Evolutionary conservation across 2,888 invertebrate genomes (phyloP), one percentile per base, ranked within the genome.

Genomic region (Thalpophila matura): DNA sequence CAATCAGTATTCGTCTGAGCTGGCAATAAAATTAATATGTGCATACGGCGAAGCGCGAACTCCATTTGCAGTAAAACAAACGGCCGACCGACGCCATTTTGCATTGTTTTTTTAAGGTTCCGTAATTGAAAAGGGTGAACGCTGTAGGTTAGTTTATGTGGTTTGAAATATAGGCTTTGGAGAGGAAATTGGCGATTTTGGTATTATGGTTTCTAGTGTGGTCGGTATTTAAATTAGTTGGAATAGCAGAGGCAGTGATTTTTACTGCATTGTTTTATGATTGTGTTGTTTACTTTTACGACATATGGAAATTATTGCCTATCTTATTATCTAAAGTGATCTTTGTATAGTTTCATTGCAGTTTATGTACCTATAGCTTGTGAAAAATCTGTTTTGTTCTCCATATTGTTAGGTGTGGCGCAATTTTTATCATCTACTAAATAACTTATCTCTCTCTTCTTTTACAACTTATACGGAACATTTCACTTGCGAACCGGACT

Each of bases 51-150:
- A 81, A 84, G 83, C 87, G 86, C 77, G 85, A 84, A 88, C 81
- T 61, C 79, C 86, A 87, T 89, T 89, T 87, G 88, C 88, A 86
- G 86, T 86, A 83, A 85, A 86, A 80, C 80, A 82, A 82, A 85
- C 83, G 80, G 81, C 80, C 82, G 68, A 74, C 83, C 84, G 83
- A 69, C 81, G 85, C 83, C 86, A 86, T 84, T 85, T 84, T 88
- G 85, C 84, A 84, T 87, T 87, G 85, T 85, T 86, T 83, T 86
- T 87, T 86, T 79, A 68, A 78, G 80, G 74, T 69, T 73, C 82
- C 59, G 54, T 79, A 68, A 71, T 66, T 69, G 71, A 74, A 74
- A 80, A 65, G 56, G 67, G 63, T 74, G 66, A 74, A 77, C 63
- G 73, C 35, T 71, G 72, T 47, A 60, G 38, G 43, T 67, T 69